Evolutionary conservation across 2,113 vertebrate genomes (phyloP).

Genomic region (Rhagologus leucostigma): DNA sequence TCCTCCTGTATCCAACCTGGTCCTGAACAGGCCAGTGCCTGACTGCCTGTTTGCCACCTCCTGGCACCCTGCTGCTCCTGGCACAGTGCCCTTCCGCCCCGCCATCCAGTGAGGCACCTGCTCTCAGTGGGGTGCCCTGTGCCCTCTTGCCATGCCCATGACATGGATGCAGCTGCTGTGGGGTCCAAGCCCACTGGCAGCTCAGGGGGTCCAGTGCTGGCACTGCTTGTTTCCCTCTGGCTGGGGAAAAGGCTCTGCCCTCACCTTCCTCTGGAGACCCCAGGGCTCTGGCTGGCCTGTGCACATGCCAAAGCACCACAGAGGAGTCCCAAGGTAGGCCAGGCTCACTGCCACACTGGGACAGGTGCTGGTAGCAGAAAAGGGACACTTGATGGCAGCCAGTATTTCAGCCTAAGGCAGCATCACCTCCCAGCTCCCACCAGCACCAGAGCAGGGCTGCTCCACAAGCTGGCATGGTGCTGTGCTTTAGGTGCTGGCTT

Average conservation of each 20-base stretch:
- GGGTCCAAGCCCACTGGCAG: background rate
- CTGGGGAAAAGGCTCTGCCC: background rate
- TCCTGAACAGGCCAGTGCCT: background rate
- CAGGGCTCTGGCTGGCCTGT: background rate
- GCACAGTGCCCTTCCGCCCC: background rate
- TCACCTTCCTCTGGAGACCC: background rate
- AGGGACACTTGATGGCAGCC: background rate
- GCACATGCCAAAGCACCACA: background rate
- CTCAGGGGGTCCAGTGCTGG: background rate
- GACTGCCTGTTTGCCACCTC: background rate
- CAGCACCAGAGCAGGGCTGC: background rate
- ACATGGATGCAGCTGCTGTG: background rate
- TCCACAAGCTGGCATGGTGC: background rate
- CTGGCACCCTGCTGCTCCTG: background rate
- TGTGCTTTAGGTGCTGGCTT: background rate
- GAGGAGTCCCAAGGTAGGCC: background rate
- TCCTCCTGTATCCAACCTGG: background rate
- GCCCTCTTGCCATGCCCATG: accelerated
- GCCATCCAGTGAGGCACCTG: background rate
- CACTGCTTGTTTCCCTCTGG: background rate
- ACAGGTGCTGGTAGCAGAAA: background rate
- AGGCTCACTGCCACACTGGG: background rate
- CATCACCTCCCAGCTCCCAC: background rate
- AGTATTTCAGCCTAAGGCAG: background rate
- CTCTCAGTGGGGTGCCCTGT: background rate